Base-by-base conservation (phyloP, 2,797 vertebrate genomes). In the Nyctalus aviator region DNA sequence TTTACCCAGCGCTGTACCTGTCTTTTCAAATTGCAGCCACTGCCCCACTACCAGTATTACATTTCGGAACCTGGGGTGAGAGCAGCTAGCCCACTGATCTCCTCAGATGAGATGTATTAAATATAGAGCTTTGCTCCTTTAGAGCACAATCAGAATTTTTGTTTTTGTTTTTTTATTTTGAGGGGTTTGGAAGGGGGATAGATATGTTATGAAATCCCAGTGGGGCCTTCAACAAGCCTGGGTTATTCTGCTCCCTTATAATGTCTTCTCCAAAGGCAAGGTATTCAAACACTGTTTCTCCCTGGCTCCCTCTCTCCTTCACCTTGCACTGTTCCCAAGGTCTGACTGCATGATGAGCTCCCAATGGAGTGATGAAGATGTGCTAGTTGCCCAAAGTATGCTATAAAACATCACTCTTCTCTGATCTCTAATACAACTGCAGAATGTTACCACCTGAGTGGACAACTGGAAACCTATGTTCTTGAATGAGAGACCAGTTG, bases 201-300 rank as follows among this genome's bases (percentile, higher is more conserved):
- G 30, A 83, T 71, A 30, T 66, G 20, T 66, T 84, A 71, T 21
- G 27, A 94, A 91, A 85, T 84, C 88, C 72, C 83, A 76, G 25
- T 71, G 7, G 44, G 5, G 37, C 41, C 57, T 71, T 88, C 44
- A 76, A 84, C 1, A 93, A 44, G 5, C 2, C 4, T 57, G 10
- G 25, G 25, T 20, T 95, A 84, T 91, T 91, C 55, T 72, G 32
- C 44, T 57, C 53, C 35, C 23, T 83, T 82, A 62, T 66, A 73
- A 53, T 18, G 66, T 64, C 18, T 84, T 90, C 59, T 92, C 81
- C n/a, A 83, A 59, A 91, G 64, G 44, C 41, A 91, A 78, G 30
- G 25, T n/a, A 72, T 55, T 84, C 18, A 44, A 55, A 78, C 41
- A 41, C 8, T 55, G 62, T 32, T 84, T 84, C 44, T 23, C 21